Evolutionary conservation across 2,888 invertebrate species (phyloP).

Genomic region (Lamellibrachia columna): DNA sequence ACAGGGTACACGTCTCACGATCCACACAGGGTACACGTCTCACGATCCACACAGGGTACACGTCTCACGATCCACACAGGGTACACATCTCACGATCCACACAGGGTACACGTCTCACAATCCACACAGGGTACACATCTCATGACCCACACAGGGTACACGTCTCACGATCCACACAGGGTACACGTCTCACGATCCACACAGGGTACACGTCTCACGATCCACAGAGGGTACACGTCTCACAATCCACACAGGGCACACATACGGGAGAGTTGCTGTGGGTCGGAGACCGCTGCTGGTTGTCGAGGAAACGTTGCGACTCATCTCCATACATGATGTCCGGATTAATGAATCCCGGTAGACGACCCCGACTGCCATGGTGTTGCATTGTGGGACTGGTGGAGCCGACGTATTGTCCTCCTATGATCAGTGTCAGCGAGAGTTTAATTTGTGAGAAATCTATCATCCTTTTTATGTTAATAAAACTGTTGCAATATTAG

Average conservation of each 20-base stretch:
- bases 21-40: neutral
- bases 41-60: neutral
- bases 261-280: neutral
- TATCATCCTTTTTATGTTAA: neutral
- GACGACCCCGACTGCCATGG: neutral
- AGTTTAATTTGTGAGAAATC: neutral
- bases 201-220: no score
- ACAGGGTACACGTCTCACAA: neutral
- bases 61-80: neutral
- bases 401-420: neutral
- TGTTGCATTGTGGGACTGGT: constrained; percentile 3
- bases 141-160: no score
- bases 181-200: neutral
- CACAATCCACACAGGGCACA: neutral
- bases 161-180: neutral
- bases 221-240: neutral
- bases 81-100: neutral
- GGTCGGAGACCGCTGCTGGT: neutral
- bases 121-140: neutral
- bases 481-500: neutral
- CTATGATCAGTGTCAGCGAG: neutral
- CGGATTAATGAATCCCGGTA: neutral
- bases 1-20: neutral
- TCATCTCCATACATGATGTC: neutral
- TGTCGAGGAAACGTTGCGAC: neutral